Evolutionary conservation across 1,140 invertebrate species (phyloP).

Genomic region (Orchestia grillus): DNA sequence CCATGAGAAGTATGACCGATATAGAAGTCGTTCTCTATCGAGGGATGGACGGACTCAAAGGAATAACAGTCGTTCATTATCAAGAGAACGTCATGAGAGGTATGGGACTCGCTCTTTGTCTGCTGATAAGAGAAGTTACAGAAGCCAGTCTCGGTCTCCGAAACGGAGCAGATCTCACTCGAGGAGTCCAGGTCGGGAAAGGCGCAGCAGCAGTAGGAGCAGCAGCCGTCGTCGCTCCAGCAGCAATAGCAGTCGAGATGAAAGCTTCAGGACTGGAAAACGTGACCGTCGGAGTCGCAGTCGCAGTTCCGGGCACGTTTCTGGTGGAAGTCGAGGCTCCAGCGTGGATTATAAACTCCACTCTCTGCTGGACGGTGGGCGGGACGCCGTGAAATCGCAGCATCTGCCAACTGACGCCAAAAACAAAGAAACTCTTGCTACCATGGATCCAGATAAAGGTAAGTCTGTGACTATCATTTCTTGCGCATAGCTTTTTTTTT

Average conservation of each 20-base stretch:
- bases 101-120: background rate
- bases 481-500: background rate
- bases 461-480: background rate
- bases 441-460: slow-evolving; percentile 21
- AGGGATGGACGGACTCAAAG: background rate
- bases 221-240: background rate
- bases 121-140: background rate
- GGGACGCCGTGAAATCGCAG: background rate
- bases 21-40: slow-evolving; percentile 13
- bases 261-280: slow-evolving; percentile 6
- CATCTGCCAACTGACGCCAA: background rate
- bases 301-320: background rate
- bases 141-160: background rate
- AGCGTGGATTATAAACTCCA: background rate
- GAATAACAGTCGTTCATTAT: background rate
- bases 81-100: background rate
- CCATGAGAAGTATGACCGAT: background rate
- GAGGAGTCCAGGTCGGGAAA: background rate
- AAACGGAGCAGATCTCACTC: background rate
- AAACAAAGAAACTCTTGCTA: slow-evolving; percentile 21
- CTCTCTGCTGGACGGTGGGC: slow-evolving; percentile 4
- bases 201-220: background rate
- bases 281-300: background rate
- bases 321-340: background rate
- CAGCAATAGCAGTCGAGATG: background rate